phyloP scores from a whole-genome alignment of 1,140 invertebrate genomes.

The Pseudomyrmex gracilis region DNA sequence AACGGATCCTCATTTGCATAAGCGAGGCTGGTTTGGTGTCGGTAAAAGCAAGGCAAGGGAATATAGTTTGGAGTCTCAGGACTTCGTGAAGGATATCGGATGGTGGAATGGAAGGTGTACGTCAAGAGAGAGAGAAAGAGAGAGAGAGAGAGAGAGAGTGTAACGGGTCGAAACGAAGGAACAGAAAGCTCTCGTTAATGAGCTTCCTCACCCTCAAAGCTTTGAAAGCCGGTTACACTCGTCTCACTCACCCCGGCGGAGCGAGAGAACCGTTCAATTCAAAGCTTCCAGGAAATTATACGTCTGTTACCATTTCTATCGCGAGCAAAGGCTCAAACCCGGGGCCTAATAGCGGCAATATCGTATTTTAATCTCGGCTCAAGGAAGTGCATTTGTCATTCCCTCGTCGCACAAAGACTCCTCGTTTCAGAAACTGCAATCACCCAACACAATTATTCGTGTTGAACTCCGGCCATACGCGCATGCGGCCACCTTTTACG shows the following conservation, averaged over 20 bases:
- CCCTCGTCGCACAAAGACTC: conserved; percentile 65
- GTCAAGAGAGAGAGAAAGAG: conserved; percentile 21
- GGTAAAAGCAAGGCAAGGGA: conserved; percentile 31
- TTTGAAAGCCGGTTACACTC: conserved; percentile 82
- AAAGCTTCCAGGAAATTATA: conserved; percentile 84
- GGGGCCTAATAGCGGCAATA: conserved; percentile 80
- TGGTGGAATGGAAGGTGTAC: conserved; percentile 62
- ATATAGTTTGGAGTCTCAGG: conserved; percentile 41
- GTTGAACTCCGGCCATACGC: conserved; percentile 35
- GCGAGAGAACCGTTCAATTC: conserved; percentile 80
- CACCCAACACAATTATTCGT: conserved; percentile 62
- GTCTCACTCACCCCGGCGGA: conserved; percentile 75
- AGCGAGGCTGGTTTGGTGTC: conserved; percentile 73
- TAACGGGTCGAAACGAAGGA: conserved; percentile 68
- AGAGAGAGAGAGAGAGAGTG: neutral
- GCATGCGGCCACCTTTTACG: conserved; percentile 26
- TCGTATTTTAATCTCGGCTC: conserved; percentile 80
- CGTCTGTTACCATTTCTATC: conserved; percentile 80
- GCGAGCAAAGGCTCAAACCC: conserved; percentile 73
- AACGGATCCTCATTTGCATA: conserved; percentile 77
- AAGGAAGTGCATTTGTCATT: conserved; percentile 73
- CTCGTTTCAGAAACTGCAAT: conserved; percentile 68
- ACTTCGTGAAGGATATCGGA: conserved; percentile 69
- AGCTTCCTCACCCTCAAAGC: conserved; percentile 84
- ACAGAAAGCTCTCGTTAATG: conserved; percentile 85